These are phyloP conservation scores for Eubucco bourcierii DNA, from an alignment of 2,113 vertebrate genomes.

Conservation along the genomic window DNA sequence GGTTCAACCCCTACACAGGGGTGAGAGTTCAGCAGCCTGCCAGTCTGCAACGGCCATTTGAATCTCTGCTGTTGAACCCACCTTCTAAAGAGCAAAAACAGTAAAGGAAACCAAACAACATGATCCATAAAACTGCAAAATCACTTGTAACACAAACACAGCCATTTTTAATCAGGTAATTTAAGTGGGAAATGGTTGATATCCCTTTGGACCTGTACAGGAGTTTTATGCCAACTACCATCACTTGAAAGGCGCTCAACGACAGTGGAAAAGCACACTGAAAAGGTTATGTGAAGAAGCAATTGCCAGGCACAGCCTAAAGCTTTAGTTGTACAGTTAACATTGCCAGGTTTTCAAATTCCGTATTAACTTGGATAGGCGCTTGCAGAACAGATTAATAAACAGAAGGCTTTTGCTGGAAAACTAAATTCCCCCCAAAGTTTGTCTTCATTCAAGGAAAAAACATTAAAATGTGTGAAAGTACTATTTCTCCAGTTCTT, in stretches of 20 bases:
- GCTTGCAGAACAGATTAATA: not conserved
- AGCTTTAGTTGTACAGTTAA: not conserved
- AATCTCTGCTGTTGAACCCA: not conserved
- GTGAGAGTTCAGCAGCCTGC: not conserved
- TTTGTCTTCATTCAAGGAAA: not conserved
- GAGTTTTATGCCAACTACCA: not conserved
- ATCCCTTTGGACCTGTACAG: not conserved
- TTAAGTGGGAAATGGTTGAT: not conserved
- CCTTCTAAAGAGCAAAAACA: not conserved
- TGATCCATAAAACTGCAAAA: not conserved
- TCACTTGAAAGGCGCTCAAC: not conserved
- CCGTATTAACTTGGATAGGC: not conserved
- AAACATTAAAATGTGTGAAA: not conserved
- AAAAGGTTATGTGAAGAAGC: not conserved
- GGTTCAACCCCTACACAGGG: not conserved
- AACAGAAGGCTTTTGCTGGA: not conserved
- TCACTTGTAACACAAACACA: not conserved
- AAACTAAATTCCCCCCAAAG: not conserved
- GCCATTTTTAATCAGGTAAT: slow-evolving; percentile 13
- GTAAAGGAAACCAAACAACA: not conserved
- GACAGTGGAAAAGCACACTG: not conserved
- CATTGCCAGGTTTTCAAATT: not conserved
- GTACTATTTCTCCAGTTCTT: not conserved
- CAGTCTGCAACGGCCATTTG: not conserved
- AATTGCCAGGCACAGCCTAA: not conserved